Conservation (phyloP, 2,797 vertebrate species). For the Ptychobarbus kaznakovi region DNA sequence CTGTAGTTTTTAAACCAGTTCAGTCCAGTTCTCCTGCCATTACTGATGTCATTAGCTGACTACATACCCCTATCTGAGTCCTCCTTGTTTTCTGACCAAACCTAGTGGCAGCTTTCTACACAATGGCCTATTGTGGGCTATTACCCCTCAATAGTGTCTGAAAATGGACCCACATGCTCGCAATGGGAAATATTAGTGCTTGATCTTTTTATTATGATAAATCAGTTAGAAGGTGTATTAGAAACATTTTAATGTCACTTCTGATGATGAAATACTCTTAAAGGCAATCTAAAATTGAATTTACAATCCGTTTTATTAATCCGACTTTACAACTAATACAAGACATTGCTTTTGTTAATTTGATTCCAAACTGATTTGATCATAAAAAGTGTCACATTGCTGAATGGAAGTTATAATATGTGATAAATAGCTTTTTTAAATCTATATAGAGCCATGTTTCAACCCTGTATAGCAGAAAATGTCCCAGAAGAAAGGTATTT, state of each 20-base stretch:
- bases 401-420: not conserved
- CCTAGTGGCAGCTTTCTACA: constrained; percentile 1
- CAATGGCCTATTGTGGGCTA: not conserved
- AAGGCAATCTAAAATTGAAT: not conserved
- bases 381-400: not conserved
- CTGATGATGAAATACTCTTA: not conserved
- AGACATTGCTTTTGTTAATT: not conserved
- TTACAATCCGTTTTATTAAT: not conserved
- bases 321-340: not conserved
- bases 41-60: constrained; percentile 35
- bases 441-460: not conserved
- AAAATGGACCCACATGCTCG: not conserved
- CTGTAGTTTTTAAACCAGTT: not conserved
- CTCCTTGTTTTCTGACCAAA: constrained; percentile 22
- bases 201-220: not conserved
- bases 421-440: not conserved
- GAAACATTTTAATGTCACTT: not conserved
- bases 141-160: not conserved
- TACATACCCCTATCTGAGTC: not conserved
- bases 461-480: not conserved
- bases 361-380: not conserved
- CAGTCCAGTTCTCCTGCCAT: not conserved
- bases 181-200: not conserved
- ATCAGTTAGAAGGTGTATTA: not conserved
- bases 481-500: not conserved